Evolutionary conservation across 2,797 vertebrate species (phyloP), one percentile per base, ranked within the genome.

Genomic region (Acanthurus tractus): DNA sequence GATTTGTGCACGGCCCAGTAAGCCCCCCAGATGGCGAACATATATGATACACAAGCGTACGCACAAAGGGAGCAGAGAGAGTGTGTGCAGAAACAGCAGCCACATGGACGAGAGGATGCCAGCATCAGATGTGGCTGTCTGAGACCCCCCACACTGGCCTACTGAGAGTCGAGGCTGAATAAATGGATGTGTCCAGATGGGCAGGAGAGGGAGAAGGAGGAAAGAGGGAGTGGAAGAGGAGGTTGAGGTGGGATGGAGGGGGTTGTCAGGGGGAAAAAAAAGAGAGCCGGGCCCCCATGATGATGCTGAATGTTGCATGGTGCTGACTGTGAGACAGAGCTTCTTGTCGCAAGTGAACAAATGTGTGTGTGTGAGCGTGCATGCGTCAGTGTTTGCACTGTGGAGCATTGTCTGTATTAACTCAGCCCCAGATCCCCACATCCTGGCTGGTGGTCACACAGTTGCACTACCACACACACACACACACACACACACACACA

Each of bases 1-100:
- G 93, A 94, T 93, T 94, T 92, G 88, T 77, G 79, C 90, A 85
- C 23, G 63, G 76, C 68, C 38, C 76, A 63, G 70, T 92, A 87
- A 88, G 72, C 72, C 75, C 70, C 72, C 80, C 56, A 76, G 79
- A 88, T 88, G 87, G 81, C 40, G 67, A 78, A 74, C 81, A 79
- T 81, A 63, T 67, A 66, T 76, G 58, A 53, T 57, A 57, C 64
- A 71, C 69, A 62, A 40, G 38, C 50, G 52, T 15, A 52, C 22
- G 69, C 42, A 45, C 44, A 65, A n/a, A 63, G 34, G 62, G 25
- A 40, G 69, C n/a, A 48, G 25, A n/a, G 73, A 40, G 34, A 48
- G 1, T 53, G 49, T 53, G 49, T 20, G 61, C 45, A 62, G 58
- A 59, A 29, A 29, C 25, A 74, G 52, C 68, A 76, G 77, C 69